Evolutionary conservation across 53 echinoderm and acorn worm species (phyloP).

Genomic region (Echinometra lucunter): DNA sequence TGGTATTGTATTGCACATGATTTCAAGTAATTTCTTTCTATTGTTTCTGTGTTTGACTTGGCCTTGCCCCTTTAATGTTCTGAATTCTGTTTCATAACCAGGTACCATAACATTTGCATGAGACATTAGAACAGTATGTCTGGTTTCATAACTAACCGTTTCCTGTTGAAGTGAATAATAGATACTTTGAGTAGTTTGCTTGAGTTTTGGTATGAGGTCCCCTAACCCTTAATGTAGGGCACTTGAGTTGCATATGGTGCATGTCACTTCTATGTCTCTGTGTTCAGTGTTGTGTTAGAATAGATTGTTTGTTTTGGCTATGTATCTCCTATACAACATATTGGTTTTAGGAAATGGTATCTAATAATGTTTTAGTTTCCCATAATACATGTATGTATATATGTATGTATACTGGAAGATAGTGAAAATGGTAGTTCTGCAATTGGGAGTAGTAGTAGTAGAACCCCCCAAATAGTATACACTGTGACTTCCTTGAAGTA

Average conservation of each 20-base stretch:
- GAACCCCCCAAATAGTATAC: too few species aligned
- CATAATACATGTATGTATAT: not conserved
- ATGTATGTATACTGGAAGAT: not conserved
- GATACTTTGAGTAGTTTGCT: not conserved
- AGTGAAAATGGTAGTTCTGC: not conserved
- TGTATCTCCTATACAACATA: not conserved
- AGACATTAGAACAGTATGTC: not conserved
- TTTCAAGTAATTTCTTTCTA: too few species aligned
- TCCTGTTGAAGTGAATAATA: not conserved
- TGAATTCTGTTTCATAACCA: not conserved
- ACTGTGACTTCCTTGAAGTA: too few species aligned
- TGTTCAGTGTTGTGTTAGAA: not conserved
- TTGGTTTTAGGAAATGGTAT: not conserved
- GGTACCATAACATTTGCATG: not conserved
- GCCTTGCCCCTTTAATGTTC: not conserved
- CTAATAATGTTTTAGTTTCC: not conserved
- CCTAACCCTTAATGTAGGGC: not conserved
- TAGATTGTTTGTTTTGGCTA: not conserved
- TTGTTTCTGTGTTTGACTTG: not conserved
- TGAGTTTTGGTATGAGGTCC: not conserved
- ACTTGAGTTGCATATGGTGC: conserved; percentile 13
- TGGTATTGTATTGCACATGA: too few species aligned
- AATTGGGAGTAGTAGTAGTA: not conserved
- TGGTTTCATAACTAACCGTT: not conserved
- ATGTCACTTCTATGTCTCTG: not conserved